Percentiles rank a stretch among this genome's conserved stretches.
Evolutionary conservation across 2,797 vertebrate species (phyloP).

Genomic region (Microhierax caerulescens): DNA sequence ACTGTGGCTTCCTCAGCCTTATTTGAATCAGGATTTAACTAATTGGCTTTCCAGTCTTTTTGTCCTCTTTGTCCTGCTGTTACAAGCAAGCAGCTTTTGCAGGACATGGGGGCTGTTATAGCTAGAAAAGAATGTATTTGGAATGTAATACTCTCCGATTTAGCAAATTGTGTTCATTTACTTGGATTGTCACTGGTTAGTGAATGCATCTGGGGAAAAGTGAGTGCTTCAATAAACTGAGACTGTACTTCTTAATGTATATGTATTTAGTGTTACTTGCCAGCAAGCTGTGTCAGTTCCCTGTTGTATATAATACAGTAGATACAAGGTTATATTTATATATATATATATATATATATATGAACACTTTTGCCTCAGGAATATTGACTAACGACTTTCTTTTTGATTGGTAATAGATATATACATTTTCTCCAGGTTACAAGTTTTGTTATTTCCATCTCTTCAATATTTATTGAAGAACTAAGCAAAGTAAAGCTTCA

Average conservation of each 20-base stretch:
- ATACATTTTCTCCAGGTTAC: neutral
- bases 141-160: neutral
- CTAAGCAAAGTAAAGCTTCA: neutral
- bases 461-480: constrained; percentile 28
- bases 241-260: neutral
- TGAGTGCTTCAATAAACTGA: neutral
- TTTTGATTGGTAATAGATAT: neutral
- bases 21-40: constrained; percentile 17
- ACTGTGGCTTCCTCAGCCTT: neutral
- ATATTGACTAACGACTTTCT: neutral
- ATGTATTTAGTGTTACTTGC: neutral
- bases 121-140: neutral
- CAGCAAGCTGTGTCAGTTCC: neutral
- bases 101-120: neutral
- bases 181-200: neutral
- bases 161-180: neutral
- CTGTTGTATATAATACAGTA: neutral
- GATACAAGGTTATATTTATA: neutral
- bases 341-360: neutral
- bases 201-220: neutral
- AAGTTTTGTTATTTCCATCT: neutral
- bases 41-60: neutral
- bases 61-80: neutral
- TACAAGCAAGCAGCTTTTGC: neutral
- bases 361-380: neutral